A percentile compares a stretch with the other conserved stretches of the same genome.
These are phyloP conservation scores for Ophion ellenae DNA, from an alignment of 2,888 invertebrate genomes.

Conservation along the genomic window DNA sequence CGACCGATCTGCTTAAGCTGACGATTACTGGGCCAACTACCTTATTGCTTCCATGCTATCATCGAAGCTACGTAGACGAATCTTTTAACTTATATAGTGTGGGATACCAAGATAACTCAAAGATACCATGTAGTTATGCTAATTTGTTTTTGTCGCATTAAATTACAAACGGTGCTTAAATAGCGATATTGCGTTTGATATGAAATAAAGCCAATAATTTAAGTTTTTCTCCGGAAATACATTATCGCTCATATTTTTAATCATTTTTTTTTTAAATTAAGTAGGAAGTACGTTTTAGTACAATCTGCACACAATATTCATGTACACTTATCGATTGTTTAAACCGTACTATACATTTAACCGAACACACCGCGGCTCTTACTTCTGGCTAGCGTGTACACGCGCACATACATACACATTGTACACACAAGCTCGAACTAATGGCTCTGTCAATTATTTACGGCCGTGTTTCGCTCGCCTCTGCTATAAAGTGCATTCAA, in stretches of 20 bases:
- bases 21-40: too few relatives aligned
- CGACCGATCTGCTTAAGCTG: too few relatives aligned
- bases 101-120: too few relatives aligned
- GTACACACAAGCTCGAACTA: slow-evolving; percentile 46
- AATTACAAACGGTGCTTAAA: too few relatives aligned
- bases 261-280: too few relatives aligned
- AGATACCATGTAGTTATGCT: too few relatives aligned
- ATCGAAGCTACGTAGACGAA: slow-evolving; percentile 1
- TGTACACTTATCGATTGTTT: slow-evolving; percentile 53
- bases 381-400: slow-evolving; percentile 9
- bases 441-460: slow-evolving; percentile 66
- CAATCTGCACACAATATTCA: slow-evolving; percentile 5
- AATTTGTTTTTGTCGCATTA: too few relatives aligned
- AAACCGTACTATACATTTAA: slow-evolving; percentile 1
- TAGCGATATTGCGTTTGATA: too few relatives aligned
- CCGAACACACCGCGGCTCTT: slow-evolving; percentile 9
- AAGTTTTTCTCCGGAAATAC: too few relatives aligned
- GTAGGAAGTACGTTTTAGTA: too few relatives aligned
- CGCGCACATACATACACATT: slow-evolving; percentile 3
- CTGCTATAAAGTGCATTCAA: slow-evolving; percentile 61
- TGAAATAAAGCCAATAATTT: too few relatives aligned
- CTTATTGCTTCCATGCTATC: not conserved
- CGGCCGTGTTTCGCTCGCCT: slow-evolving; percentile 56
- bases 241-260: too few relatives aligned
- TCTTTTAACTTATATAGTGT: not conserved